Percentiles rank a stretch among this genome's conserved stretches.
These are phyloP conservation scores for Phataginus tetradactyla DNA, from an alignment of 2,797 vertebrate genomes.

Conservation along the genomic window DNA sequence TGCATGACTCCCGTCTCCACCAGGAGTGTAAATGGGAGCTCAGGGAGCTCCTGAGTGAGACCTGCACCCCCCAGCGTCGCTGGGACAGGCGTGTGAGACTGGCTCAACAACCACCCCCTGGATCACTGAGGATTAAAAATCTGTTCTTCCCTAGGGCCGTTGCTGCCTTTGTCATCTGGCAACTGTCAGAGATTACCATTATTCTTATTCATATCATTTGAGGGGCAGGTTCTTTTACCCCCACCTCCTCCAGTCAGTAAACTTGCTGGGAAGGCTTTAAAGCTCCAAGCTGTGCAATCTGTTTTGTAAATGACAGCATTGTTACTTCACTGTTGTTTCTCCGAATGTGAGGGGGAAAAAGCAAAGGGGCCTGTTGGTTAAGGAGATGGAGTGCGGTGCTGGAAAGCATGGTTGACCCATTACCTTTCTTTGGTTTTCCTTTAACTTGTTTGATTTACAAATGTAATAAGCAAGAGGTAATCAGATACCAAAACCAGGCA, in stretches of 20 bases:
- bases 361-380: not conserved
- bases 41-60: not conserved
- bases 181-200: slow-evolving; percentile 20
- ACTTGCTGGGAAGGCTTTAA: not conserved
- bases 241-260: not conserved
- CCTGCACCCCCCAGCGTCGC: not conserved
- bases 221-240: slow-evolving; percentile 36
- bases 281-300: not conserved
- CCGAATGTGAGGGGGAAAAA: not conserved
- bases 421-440: slow-evolving; percentile 7
- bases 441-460: slow-evolving; percentile 31
- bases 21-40: not conserved
- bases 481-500: not conserved
- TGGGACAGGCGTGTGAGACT: not conserved
- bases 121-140: slow-evolving; percentile 55
- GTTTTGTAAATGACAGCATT: not conserved
- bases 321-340: not conserved
- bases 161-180: not conserved
- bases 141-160: not conserved
- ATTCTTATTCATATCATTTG: slow-evolving; percentile 49
- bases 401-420: not conserved
- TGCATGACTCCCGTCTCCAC: not conserved
- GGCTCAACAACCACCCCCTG: not conserved
- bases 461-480: not conserved
- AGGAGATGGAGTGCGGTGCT: not conserved